Evolutionary conservation across 2,888 invertebrate genomes (phyloP), one percentile per base, ranked within the genome.

Genomic region (Tethea ocularis): DNA sequence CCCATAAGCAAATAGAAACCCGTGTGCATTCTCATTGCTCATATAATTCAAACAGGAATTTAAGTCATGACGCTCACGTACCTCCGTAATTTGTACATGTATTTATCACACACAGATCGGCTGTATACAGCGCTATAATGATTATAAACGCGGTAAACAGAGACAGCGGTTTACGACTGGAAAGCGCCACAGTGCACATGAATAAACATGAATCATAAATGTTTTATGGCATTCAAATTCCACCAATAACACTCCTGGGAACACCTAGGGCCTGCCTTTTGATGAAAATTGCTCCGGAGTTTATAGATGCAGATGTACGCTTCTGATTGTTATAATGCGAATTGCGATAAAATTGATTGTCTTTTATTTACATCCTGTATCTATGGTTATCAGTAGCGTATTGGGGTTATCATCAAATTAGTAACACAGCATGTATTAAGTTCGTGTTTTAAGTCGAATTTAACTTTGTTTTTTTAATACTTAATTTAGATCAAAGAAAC

Each of bases 141-240:
- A 78, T 74, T 72, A 76, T 67, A 65, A 69, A 72, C 51, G 58
- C 54, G 57, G 68, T 68, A 67, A 70, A 65, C 72, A 72, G 64
- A 67, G 69, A 61, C 66, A 67, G 59, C 63, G 66, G 72, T 81
- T 82, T 80, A 81, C 67, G 75, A 74, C 71, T 71, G 71, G 71
- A 77, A 78, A 74, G 76, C 73, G 68, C 63, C 74, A 56, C 68
- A 62, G 57, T 62, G 63, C 70, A 72, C 82, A 78, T 85, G 83
- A 86, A 86, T 84, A 84, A 83, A 83, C 84, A 84, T 85, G 83
- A 84, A 79, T 80, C 80, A 80, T 81, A 81, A 82, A 84, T 76
- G 78, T 76, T 79, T 82, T 79, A 80, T 69, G 59, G 69, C 71
- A 62, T 74, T 75, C 69, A 72, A 80, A 76, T 75, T 74, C 74